phyloP scores from a whole-genome alignment of 2,888 invertebrate species.

The Sarcophaga rosellei region DNA sequence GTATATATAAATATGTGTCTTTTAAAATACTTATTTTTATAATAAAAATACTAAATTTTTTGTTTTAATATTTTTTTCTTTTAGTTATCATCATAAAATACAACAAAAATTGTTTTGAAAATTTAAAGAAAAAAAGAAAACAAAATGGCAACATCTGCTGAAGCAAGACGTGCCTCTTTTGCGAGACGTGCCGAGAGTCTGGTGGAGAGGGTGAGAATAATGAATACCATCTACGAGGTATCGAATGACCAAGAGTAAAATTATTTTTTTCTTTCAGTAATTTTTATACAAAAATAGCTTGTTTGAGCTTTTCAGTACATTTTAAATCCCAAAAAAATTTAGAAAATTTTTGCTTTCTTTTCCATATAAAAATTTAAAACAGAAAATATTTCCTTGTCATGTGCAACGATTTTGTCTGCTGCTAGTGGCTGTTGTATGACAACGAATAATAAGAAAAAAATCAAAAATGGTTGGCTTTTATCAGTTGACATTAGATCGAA shows the following conservation, averaged over 20 bases:
- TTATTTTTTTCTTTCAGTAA: slow-evolving; percentile 54
- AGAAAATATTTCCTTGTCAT: no score
- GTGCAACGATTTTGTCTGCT: slow-evolving; percentile 2
- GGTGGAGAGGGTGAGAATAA: slow-evolving; percentile 81
- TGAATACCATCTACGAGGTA: slow-evolving; percentile 81
- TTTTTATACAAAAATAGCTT: not conserved
- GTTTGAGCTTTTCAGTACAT: not conserved
- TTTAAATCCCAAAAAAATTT: not conserved
- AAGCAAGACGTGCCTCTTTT: slow-evolving; percentile 79
- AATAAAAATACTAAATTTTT: not conserved
- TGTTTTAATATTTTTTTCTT: slow-evolving; percentile 18
- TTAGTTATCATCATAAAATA: not conserved
- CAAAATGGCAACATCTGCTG: slow-evolving; percentile 75
- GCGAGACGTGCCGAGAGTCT: slow-evolving; percentile 81
- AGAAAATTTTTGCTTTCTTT: not conserved
- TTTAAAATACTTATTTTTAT: no score
- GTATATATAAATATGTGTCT: no score
- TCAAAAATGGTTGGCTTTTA: not conserved
- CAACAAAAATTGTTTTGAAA: not conserved
- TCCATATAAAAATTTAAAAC: not conserved
- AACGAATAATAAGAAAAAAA: no score
- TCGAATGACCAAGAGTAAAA: slow-evolving; percentile 80
- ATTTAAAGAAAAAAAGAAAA: not conserved
- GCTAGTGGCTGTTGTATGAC: not conserved
- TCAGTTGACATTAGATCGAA: not conserved